phyloP scores from a whole-genome alignment of 2,797 vertebrate genomes.

The Protosalanx chinensis region DNA sequence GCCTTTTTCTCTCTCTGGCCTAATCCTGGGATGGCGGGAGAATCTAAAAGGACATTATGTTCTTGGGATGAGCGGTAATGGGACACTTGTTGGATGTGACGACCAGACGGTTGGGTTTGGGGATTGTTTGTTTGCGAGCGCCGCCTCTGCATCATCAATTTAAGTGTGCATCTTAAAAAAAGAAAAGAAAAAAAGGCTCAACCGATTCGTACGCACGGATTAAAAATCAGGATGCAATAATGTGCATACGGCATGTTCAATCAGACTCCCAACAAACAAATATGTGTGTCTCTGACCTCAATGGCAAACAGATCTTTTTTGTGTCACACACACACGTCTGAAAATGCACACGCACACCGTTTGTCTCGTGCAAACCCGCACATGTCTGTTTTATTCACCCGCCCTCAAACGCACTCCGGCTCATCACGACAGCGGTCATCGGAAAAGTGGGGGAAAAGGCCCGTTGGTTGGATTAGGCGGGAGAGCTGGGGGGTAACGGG shows the following conservation, averaged over 20 bases:
- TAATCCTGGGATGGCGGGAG: conserved; percentile 21
- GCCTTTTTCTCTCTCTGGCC: conserved; percentile 15
- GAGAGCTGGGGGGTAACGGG: conserved; percentile 30
- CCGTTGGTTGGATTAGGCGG: conserved; percentile 37
- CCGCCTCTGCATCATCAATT: neutral
- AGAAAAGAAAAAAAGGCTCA: too few species aligned
- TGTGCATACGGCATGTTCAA: too few species aligned
- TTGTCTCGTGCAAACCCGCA: too few species aligned
- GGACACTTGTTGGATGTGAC: conserved; percentile 15
- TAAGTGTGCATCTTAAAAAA: too few species aligned
- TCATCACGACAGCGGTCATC: neutral
- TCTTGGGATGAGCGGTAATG: conserved; percentile 35
- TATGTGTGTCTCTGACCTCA: too few species aligned
- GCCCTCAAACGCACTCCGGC: neutral
- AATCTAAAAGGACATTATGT: conserved; percentile 38
- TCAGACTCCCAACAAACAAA: too few species aligned
- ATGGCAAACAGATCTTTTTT: neutral
- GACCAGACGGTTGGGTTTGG: neutral
- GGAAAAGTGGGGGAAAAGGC: conserved; percentile 25
- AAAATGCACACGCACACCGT: too few species aligned
- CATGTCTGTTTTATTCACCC: neutral
- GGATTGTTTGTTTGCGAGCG: neutral
- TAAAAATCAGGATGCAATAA: too few species aligned
- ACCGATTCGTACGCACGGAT: too few species aligned
- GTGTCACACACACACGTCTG: neutral